Percentiles rank a stretch among this genome's conserved stretches.
phyloP scores from a whole-genome alignment of 2,888 invertebrate genomes.

The Eristalis tenax region DNA sequence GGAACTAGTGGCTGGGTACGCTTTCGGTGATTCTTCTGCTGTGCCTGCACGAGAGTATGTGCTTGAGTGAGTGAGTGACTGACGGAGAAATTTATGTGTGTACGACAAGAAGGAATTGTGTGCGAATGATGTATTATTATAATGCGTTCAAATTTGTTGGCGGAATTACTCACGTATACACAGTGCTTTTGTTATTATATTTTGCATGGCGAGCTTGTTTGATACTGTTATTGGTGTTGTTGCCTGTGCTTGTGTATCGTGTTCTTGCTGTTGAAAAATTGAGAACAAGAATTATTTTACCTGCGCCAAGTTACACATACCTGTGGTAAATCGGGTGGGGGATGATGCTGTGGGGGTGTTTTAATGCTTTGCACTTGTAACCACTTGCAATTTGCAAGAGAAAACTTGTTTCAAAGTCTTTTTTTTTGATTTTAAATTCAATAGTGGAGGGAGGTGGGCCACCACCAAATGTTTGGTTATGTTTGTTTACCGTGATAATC shows the following conservation, averaged over 20 bases:
- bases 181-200: conserved; percentile 57
- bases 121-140: conserved; percentile 73
- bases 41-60: conserved; percentile 7
- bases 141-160: conserved; percentile 73
- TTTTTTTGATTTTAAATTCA: conserved; percentile 29
- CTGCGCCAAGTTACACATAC: not conserved
- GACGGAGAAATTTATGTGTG: conserved; percentile 73
- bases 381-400: conserved; percentile 52
- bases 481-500: not conserved
- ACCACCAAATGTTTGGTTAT: not conserved
- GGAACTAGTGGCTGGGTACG: conserved; percentile 24
- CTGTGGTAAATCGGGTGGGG: conserved; percentile 29
- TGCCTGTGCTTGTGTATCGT: conserved; percentile 18
- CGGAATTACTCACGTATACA: conserved; percentile 72
- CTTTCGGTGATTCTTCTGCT: conserved; percentile 14
- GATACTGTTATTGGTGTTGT: conserved; percentile 43
- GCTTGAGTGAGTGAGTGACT: conserved; percentile 43
- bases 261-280: conserved; percentile 37
- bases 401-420: conserved; percentile 5
- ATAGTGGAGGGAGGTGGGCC: conserved; percentile 7
- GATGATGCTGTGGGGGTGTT: conserved; percentile 52
- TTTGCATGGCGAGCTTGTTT: conserved; percentile 37
- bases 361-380: conserved; percentile 50
- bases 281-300: conserved; percentile 38
- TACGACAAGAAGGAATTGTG: conserved; percentile 73